Base-by-base conservation (phyloP, 2,888 invertebrate genomes). In the Ecliptopera silaceata region DNA sequence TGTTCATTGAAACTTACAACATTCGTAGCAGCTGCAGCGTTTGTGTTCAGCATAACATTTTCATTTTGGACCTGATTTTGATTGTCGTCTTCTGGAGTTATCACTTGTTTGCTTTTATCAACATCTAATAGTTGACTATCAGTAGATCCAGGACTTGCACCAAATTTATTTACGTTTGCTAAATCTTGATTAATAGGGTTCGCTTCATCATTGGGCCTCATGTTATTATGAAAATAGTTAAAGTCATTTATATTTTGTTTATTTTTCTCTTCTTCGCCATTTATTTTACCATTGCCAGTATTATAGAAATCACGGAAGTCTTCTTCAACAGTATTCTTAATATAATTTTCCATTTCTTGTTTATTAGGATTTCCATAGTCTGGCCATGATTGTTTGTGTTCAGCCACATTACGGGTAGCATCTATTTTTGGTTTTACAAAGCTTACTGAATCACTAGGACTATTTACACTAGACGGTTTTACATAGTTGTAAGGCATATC, bases 271-370 rank as follows among this genome's bases (percentile, higher is more conserved):
- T 15, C 22, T 36, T 13, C 6, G 20, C 15, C 31, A 13, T 2
- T 3, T 31, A 13, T 18, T 12, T 18, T 20, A 12, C 17, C 13
- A 13, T 5, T 10, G 2, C 43, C 34, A 13, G 13, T 32, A 34
- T 43, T 13, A 1, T 41, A 20, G 17, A 31, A 42, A 11, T 49
- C 13, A 20, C 10, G 13, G 6, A 41, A 18, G 12, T 31, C 29
- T 20, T 41, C 41, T 42, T 41, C 4, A 13, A 41, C 41, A 4
- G 13, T 6, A 18, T 41, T 41, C 42, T 49, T 49, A 34, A 22
- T 41, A 32, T 10, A 32, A 22, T 41, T 13, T 3, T 11, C 31
- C 22, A 41, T 41, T 49, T 49, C 36, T 34, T 46, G 5, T 20
- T 34, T 12, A 5, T 36, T 34, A 20, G 18, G 11, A 17, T 18